Percentiles rank a stretch among this genome's conserved stretches.
These are phyloP conservation scores for Drosophila fuyamai DNA, from an alignment of 1,140 invertebrate species.

Conservation along the genomic window DNA sequence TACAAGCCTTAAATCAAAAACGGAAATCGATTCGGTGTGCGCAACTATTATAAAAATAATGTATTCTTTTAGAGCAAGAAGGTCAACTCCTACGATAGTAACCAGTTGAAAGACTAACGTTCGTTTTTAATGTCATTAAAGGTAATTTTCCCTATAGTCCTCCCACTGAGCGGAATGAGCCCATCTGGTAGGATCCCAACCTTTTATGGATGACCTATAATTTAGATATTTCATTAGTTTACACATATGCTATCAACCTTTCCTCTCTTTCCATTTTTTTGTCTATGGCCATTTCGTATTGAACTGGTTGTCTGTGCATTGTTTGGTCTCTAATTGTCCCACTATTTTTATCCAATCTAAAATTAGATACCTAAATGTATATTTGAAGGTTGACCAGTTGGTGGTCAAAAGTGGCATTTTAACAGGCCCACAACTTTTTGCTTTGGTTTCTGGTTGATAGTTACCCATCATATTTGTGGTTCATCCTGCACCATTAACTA, in stretches of 20 bases:
- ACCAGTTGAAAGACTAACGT: not conserved
- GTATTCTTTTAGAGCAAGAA: conserved; percentile 11
- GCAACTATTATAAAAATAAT: conserved; percentile 1
- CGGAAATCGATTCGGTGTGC: not conserved
- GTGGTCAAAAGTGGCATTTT: conserved; percentile 27
- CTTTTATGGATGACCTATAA: conserved; percentile 41
- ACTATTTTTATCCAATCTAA: conserved; percentile 46
- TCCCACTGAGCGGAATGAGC: not conserved
- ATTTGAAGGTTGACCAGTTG: conserved; percentile 41
- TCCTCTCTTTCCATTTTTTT: not conserved
- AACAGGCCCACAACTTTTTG: conserved; percentile 12
- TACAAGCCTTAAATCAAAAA: not conserved
- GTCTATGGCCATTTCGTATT: not conserved
- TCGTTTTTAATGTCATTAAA: conserved; percentile 29
- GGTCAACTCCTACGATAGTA: conserved; percentile 13
- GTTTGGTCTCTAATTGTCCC: conserved; percentile 35
- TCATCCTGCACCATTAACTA: conserved; percentile 26
- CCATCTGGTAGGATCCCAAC: conserved; percentile 38
- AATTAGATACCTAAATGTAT: conserved; percentile 35
- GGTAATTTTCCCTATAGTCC: not conserved
- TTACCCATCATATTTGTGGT: not conserved
- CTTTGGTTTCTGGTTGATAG: not conserved
- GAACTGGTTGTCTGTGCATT: conserved; percentile 8
- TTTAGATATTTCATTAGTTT: conserved; percentile 40
- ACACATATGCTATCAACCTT: not conserved